phyloP scores from a whole-genome alignment of 2,113 vertebrate species.

The Odontophorus gujanensis region DNA sequence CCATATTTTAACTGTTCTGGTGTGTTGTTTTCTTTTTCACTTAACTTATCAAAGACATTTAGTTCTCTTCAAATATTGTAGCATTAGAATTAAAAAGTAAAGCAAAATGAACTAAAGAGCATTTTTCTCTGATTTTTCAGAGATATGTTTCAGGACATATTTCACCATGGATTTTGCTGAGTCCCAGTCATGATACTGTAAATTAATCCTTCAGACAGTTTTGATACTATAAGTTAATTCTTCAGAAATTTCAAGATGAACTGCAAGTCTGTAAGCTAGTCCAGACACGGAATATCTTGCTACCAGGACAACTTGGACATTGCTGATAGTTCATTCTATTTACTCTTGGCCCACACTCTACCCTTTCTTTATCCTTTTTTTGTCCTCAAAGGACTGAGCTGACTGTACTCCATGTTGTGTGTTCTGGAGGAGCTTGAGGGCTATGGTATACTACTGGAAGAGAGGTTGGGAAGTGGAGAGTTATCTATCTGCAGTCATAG shows the following conservation, averaged over 20 bases:
- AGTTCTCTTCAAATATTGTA: background rate
- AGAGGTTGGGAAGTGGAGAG: background rate
- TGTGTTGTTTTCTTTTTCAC: background rate
- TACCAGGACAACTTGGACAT: fast-evolving
- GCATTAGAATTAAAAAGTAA: background rate
- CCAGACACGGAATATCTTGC: background rate
- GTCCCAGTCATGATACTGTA: background rate
- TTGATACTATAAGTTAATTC: background rate
- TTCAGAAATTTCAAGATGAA: background rate
- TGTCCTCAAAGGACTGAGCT: background rate
- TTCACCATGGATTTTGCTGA: background rate
- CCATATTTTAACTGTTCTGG: background rate
- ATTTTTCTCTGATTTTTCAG: background rate
- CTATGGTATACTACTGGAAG: background rate
- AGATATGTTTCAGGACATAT: background rate
- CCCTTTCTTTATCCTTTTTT: background rate
- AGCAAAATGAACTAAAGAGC: background rate
- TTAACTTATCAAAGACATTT: background rate
- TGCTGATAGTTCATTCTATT: background rate
- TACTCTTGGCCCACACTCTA: background rate
- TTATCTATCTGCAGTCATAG: background rate
- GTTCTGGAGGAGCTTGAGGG: background rate
- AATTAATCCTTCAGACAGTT: background rate
- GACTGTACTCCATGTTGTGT: background rate
- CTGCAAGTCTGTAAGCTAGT: background rate